Evolutionary conservation across 30 jellyfish, hydroid and myxozoan genomes (phyloP), one percentile per base, ranked within the genome.

Genomic region (Pseudorhiza aurosa): DNA sequence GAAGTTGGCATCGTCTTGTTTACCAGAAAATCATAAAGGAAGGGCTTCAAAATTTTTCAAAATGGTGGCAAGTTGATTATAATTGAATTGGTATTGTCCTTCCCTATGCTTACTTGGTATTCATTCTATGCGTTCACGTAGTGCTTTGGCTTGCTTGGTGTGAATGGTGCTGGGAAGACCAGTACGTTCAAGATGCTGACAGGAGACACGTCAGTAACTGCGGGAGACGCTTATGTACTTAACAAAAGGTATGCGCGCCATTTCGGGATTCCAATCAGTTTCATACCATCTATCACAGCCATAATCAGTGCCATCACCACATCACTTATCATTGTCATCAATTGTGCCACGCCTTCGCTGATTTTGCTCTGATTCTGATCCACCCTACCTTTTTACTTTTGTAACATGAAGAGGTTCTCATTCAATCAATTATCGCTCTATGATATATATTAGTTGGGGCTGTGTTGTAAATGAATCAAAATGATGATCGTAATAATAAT

Each of bases 91-190:
- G n/a, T n/a, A n/a, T n/a, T n/a, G n/a, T n/a, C n/a, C n/a, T n/a
- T n/a, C n/a, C n/a, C n/a, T 29, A 49, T 49, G 17, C 12, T 47
- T 4, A 2, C 18, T 72, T 47, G 12, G 27, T 18, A 46, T 9
- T n/a, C n/a, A 4, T n/a, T 58, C 8, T 47, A 29, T 10, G 12
- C 6, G 10, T 21, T 58, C 18, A 65, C 65, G 1, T 32, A 92
- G 98, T 92, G 98, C 46, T 92, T 92, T 81, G 98, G 98, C 25
- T 83, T 92, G 33, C 98, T 92, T 55, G 98, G 98, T 51, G 97
- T 92, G 40, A 92, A 92, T 65, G 98, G 98, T 39, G 98, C 98
- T 26, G 98, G 98, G 15, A 92, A 92, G 32, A 92, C 95, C 4
- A 92, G 81, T 22, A 92, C 98, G 2, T 92, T 92, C 64, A 92